Evolutionary conservation across 2,113 vertebrate species (phyloP).

Genomic region (Notarius lentiginosus): DNA sequence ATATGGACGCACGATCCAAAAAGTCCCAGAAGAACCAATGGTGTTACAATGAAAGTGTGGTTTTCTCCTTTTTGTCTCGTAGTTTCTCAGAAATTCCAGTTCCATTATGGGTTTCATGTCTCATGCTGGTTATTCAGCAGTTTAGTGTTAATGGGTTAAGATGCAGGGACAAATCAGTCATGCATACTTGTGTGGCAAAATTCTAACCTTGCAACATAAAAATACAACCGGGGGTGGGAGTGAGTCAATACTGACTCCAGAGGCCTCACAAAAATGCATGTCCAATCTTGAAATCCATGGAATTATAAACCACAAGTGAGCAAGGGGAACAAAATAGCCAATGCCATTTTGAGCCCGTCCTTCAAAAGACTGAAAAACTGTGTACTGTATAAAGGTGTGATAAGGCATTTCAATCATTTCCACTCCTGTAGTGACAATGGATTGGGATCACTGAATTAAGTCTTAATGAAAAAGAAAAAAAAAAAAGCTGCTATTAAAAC

Average conservation of each 20-base stretch:
- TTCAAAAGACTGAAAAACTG: not conserved
- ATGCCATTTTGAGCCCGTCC: not conserved
- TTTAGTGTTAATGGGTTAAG: conserved; percentile 43
- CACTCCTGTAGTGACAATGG: not conserved
- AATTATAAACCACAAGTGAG: not conserved
- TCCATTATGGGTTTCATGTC: not conserved
- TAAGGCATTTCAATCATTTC: not conserved
- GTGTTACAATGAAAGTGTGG: not conserved
- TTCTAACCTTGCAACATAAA: conserved; percentile 6
- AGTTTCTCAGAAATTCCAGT: not conserved
- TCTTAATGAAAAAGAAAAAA: too few species aligned
- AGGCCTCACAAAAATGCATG: not conserved
- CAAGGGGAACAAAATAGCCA: not conserved
- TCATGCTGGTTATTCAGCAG: not conserved
- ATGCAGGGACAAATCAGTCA: not conserved
- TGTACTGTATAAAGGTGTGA: not conserved
- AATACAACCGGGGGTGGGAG: not conserved
- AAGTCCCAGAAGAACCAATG: conserved; percentile 58
- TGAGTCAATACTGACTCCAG: not conserved
- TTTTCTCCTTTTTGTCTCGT: not conserved
- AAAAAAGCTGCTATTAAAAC: not conserved
- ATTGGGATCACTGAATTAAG: not conserved
- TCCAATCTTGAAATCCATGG: not conserved
- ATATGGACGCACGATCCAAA: conserved; percentile 55
- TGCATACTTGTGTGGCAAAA: conserved; percentile 13